These are phyloP conservation scores for Cephus pygmeus DNA, from an alignment of 2,888 invertebrate species.

Conservation along the genomic window DNA sequence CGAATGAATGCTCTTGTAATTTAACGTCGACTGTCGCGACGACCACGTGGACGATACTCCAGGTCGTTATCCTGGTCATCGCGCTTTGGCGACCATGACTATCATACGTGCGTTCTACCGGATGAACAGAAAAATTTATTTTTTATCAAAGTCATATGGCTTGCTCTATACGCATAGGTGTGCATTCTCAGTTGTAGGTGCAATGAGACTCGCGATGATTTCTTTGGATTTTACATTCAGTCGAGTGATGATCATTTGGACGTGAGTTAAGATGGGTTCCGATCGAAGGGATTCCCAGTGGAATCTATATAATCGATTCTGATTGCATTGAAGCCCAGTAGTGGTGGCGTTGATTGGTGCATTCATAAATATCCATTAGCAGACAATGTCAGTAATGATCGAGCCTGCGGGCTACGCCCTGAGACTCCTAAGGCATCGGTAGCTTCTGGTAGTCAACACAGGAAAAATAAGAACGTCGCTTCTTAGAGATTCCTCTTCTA, in stretches of 20 bases:
- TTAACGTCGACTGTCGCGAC: background rate
- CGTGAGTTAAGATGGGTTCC: background rate
- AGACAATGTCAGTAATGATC: constrained; percentile 66
- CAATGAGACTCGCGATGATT: background rate
- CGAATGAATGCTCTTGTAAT: background rate
- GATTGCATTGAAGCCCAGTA: constrained; percentile 66
- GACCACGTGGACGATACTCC: background rate
- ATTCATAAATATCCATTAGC: constrained; percentile 67
- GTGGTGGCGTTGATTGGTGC: constrained; percentile 64
- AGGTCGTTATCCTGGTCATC: background rate
- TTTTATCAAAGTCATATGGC: background rate
- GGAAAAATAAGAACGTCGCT: constrained; percentile 50
- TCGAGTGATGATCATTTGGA: background rate
- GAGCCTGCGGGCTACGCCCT: constrained; percentile 60
- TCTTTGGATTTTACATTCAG: background rate
- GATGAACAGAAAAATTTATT: background rate
- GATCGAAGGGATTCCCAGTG: constrained; percentile 33
- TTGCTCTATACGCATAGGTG: too few species aligned
- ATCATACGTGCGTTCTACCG: background rate
- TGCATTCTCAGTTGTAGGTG: background rate
- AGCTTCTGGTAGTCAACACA: constrained; percentile 43
- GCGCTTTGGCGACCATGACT: background rate
- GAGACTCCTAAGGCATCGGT: constrained; percentile 39
- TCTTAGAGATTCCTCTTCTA: constrained; percentile 7
- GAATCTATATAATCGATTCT: constrained; percentile 65